phyloP scores from a whole-genome alignment of 2,113 vertebrate genomes.

The Lepisosteus oculatus region DNA sequence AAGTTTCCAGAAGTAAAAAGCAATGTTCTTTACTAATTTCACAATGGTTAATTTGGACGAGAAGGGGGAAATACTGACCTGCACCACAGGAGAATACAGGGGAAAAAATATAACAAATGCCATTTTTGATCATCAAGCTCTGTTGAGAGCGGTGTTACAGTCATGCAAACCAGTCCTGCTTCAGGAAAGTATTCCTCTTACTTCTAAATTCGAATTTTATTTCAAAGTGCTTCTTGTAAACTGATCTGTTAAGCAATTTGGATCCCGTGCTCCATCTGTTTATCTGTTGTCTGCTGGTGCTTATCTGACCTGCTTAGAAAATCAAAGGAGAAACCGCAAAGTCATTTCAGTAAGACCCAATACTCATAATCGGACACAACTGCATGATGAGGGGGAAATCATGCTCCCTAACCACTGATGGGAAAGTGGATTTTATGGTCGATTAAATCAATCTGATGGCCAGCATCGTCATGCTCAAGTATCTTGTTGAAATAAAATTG shows the following conservation, averaged over 20 bases:
- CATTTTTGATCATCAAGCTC: neutral
- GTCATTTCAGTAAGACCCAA: constrained; percentile 18
- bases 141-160: too few relatives aligned
- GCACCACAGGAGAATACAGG: neutral
- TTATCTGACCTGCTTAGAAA: constrained; percentile 11
- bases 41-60: neutral
- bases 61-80: neutral
- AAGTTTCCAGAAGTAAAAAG: neutral
- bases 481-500: too few relatives aligned
- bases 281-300: neutral
- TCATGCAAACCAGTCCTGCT: too few relatives aligned
- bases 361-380: constrained; percentile 7
- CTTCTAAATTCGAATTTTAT: too few relatives aligned
- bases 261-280: too few relatives aligned
- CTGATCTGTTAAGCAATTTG: too few relatives aligned
- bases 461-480: too few relatives aligned
- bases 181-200: too few relatives aligned
- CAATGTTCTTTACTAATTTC: neutral
- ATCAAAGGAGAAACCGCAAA: neutral
- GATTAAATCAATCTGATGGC: too few relatives aligned
- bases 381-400: neutral
- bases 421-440: constrained; percentile 3
- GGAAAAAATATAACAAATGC: neutral
- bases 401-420: constrained; percentile 6
- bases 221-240: too few relatives aligned